Evolutionary conservation across 1,140 invertebrate species (phyloP).

Genomic region (Triops cancriformis): DNA sequence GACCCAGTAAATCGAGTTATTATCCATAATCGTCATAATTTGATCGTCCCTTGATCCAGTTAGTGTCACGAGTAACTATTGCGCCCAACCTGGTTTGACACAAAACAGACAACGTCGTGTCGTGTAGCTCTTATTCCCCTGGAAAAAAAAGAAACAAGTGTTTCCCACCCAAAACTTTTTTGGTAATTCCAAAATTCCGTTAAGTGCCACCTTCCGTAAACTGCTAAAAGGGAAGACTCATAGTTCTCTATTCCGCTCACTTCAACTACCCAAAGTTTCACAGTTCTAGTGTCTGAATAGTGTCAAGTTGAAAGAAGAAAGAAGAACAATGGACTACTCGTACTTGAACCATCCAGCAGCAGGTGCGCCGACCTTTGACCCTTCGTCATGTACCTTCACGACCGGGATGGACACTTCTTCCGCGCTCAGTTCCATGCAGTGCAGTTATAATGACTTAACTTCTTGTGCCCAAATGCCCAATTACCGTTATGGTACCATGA

Average conservation of each 20-base stretch:
- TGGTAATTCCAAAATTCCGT: neutral
- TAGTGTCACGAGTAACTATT: neutral
- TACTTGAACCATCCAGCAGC: neutral
- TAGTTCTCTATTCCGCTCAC: too few species aligned
- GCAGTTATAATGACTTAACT: neutral
- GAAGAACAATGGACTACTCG: neutral
- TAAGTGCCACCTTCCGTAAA: too few species aligned
- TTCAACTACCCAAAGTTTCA: too few species aligned
- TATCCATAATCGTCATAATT: constrained; percentile 14
- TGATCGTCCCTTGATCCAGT: constrained; percentile 12
- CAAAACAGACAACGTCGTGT: neutral
- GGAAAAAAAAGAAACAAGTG: neutral
- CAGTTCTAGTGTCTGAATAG: too few species aligned
- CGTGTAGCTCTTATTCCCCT: neutral
- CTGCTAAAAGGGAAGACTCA: too few species aligned
- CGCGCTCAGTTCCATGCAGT: neutral
- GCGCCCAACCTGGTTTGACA: neutral
- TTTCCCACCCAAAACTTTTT: neutral
- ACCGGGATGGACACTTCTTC: constrained; percentile 1
- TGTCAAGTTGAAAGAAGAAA: too few species aligned
- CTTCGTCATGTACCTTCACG: neutral
- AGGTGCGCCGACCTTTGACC: neutral
- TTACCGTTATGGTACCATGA: neutral
- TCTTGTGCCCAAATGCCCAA: neutral
- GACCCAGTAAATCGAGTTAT: constrained; percentile 13